Evolutionary conservation across 2,113 vertebrate species (phyloP).

Genomic region (cattle (Bos taurus)): ARS-UCD2.0 NC_037335.1:86824501-86825000

Average conservation of each 20-base stretch:
- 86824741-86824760: neutral
- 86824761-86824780: rapidly evolving
- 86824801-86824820: neutral
- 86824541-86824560: neutral
- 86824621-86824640: neutral
- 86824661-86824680: rapidly evolving
- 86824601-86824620: rapidly evolving
- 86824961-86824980: too few relatives aligned
- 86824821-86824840: neutral
- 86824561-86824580: too few relatives aligned
- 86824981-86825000: too few relatives aligned
- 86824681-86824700: neutral
- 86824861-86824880: rapidly evolving
- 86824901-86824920: neutral
- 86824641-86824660: neutral
- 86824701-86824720: rapidly evolving
- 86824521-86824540: neutral
- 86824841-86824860: neutral
- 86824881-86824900: neutral
- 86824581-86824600: rapidly evolving
- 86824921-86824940: too few relatives aligned
- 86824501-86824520: rapidly evolving
- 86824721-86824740: too few relatives aligned
- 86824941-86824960: neutral
- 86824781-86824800: neutral